Evolutionary conservation across 2,888 invertebrate genomes (phyloP).

Genomic region (Macaria notata): DNA sequence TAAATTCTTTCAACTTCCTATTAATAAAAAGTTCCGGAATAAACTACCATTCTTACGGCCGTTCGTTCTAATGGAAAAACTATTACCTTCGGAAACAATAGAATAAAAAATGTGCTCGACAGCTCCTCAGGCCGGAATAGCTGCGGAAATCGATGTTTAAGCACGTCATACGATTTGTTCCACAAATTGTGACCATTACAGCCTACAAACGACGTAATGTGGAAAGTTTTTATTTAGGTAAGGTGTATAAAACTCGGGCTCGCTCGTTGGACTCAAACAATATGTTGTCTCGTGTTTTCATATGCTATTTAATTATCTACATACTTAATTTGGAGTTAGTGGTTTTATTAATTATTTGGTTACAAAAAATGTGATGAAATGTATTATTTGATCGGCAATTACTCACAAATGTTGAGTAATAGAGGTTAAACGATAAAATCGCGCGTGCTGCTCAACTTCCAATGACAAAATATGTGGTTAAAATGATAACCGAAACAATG

Average conservation of each 20-base stretch:
- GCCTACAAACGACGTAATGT: constrained; percentile 25
- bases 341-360: no score
- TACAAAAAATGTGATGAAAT: no score
- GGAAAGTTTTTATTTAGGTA: constrained; percentile 21
- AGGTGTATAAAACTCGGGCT: constrained; percentile 3
- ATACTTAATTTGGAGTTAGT: no score
- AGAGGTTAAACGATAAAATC: no score
- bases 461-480: no score
- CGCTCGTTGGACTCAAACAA: constrained; percentile 3
- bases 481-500: no score
- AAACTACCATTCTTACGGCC: constrained; percentile 45
- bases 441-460: no score
- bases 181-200: constrained; percentile 44
- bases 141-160: constrained; percentile 53
- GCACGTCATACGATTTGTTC: constrained; percentile 53
- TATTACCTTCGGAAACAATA: constrained; percentile 52
- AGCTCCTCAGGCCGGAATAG: constrained; percentile 30
- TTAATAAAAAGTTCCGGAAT: constrained; percentile 17
- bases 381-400: no score
- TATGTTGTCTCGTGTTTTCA: not conserved
- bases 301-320: not conserved
- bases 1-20: constrained; percentile 32
- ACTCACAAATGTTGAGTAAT: no score
- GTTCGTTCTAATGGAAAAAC: constrained; percentile 56
- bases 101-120: constrained; percentile 37